phyloP scores from a whole-genome alignment of 2,888 invertebrate genomes.

The Dioctria rufipes region DNA sequence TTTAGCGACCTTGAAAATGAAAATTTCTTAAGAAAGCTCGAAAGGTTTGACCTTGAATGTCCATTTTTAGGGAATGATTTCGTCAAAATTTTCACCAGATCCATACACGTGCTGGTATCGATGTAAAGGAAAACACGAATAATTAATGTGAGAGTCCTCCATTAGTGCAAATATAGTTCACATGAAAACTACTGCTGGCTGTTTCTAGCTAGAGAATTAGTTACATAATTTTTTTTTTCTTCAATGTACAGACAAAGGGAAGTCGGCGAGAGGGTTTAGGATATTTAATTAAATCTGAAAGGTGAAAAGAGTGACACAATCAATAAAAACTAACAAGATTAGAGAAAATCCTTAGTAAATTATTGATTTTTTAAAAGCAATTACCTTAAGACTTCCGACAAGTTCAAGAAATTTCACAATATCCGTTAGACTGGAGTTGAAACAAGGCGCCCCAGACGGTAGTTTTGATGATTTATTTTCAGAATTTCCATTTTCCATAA shows the following conservation, averaged over 20 bases:
- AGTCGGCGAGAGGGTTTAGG: neutral
- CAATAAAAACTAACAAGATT: constrained; percentile 15
- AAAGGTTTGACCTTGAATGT: constrained; percentile 4
- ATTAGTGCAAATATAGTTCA: neutral
- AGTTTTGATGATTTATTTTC: neutral
- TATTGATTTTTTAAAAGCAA: constrained; percentile 56
- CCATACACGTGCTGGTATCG: neutral
- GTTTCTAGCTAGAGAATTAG: neutral
- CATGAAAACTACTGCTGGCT: neutral
- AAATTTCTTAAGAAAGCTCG: constrained; percentile 8
- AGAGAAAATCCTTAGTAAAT: neutral
- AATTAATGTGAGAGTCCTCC: neutral
- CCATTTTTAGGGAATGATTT: neutral
- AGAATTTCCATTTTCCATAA: neutral
- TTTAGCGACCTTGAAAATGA: constrained; percentile 9
- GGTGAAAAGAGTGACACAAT: neutral
- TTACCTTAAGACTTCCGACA: constrained; percentile 81
- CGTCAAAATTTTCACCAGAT: neutral
- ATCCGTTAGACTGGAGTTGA: constrained; percentile 67
- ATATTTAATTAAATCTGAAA: too few relatives aligned
- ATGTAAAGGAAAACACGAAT: neutral
- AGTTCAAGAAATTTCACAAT: constrained; percentile 79
- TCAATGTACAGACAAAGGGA: neutral
- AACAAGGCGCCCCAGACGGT: constrained; percentile 64
- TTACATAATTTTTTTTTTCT: constrained; percentile 39